Conservation (phyloP, 2,113 vertebrate species). For the Grammomys dolichurus region DNA sequence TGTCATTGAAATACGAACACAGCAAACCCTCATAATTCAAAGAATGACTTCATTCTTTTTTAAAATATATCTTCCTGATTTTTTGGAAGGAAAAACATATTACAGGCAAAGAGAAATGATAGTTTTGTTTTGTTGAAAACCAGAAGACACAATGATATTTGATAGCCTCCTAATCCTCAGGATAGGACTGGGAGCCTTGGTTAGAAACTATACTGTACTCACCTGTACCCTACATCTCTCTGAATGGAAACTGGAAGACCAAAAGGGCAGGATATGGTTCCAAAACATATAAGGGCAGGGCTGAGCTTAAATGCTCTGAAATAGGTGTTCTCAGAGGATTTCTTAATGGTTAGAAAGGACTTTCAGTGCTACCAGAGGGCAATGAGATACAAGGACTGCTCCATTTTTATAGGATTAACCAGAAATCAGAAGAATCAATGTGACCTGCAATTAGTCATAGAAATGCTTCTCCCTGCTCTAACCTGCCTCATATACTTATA, state of each 20-base stretch:
- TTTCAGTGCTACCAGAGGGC: background rate
- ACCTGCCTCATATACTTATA: background rate
- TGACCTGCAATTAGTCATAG: constrained; percentile 15
- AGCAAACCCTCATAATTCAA: background rate
- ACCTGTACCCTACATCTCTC: background rate
- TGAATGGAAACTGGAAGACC: constrained; percentile 5
- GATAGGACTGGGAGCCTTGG: background rate
- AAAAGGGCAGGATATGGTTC: background rate
- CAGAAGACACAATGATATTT: background rate
- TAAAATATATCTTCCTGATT: background rate
- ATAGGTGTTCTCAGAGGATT: background rate
- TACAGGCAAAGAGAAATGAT: background rate
- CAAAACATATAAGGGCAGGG: background rate
- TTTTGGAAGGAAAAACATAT: constrained; percentile 20
- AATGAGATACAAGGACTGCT: background rate
- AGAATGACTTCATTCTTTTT: background rate
- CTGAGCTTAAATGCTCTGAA: background rate
- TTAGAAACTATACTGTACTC: background rate
- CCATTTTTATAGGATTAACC: background rate
- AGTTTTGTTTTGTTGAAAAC: background rate
- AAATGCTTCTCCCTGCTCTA: background rate
- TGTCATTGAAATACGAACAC: background rate
- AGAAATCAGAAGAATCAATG: constrained; percentile 7
- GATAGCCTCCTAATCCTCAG: background rate
- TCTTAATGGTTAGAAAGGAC: background rate